These are phyloP conservation scores for Halictus quadricinctus DNA, from an alignment of 2,888 invertebrate genomes.

Conservation along the genomic window DNA sequence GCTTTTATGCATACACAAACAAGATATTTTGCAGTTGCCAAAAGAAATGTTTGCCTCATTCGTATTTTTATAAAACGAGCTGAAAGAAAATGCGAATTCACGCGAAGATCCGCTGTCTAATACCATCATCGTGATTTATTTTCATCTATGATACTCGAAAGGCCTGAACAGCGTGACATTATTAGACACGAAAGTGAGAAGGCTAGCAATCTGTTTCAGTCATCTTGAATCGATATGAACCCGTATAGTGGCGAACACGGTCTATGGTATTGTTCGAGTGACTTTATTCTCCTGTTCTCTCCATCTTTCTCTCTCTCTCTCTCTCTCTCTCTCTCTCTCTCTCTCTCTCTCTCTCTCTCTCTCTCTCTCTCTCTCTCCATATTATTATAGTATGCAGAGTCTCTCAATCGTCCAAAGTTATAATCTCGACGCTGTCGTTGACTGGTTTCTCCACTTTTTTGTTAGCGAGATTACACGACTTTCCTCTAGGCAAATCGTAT, in stretches of 20 bases:
- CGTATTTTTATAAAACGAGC: background rate
- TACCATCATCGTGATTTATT: conserved; percentile 24
- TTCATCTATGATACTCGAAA: conserved; percentile 22
- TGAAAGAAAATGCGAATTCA: background rate
- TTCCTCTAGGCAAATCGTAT: conserved; percentile 73
- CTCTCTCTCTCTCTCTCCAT: background rate
- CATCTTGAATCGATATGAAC: conserved; percentile 29
- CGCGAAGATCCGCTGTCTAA: background rate
- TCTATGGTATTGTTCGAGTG: conserved; percentile 7
- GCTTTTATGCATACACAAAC: background rate
- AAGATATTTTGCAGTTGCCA: background rate
- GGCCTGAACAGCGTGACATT: conserved; percentile 18
- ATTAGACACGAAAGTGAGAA: conserved; percentile 53
- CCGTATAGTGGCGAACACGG: conserved; percentile 1
- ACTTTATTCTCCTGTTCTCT: background rate
- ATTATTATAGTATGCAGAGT: background rate
- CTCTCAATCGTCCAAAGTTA: conserved; percentile 79
- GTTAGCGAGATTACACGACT: conserved; percentile 47
- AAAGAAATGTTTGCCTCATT: background rate
- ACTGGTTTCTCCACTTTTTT: conserved; percentile 71
- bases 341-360: too few relatives aligned
- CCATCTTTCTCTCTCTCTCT: too few relatives aligned
- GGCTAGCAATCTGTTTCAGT: conserved; percentile 46
- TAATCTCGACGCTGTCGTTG: conserved; percentile 78
- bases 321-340: too few relatives aligned